Conservation (phyloP, 2,888 invertebrate species). For the Glaucopsyche alexis region DNA sequence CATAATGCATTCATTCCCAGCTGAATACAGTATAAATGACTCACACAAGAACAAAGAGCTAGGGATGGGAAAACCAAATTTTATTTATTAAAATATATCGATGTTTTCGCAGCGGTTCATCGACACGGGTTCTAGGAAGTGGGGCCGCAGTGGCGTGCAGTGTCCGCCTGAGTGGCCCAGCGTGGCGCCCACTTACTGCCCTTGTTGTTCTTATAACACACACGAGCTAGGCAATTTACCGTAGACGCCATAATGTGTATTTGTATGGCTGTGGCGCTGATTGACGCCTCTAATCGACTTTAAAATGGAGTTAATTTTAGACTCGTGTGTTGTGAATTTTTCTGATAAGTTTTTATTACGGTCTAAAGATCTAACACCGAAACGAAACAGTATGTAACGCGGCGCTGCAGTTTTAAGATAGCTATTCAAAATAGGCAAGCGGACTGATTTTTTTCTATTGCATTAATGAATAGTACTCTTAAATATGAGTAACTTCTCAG, state of each 20-base stretch:
- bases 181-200: conserved; percentile 49
- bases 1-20: not conserved
- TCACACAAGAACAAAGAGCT: conserved; percentile 20
- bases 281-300: conserved; percentile 7
- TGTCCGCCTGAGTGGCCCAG: conserved; percentile 53
- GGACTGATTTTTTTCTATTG: too few species aligned
- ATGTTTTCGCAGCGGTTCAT: conserved; percentile 48
- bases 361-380: not conserved
- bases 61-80: conserved; percentile 41
- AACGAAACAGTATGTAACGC: too few species aligned
- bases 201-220: conserved; percentile 33
- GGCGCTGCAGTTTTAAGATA: too few species aligned
- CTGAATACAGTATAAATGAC: not conserved
- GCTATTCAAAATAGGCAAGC: too few species aligned
- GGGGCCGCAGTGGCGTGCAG: conserved; percentile 49
- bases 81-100: conserved; percentile 44
- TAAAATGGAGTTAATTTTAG: not conserved
- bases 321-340: too few species aligned
- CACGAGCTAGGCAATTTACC: conserved; percentile 31
- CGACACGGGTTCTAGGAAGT: conserved; percentile 58
- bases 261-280: conserved; percentile 29
- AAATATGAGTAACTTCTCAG: too few species aligned
- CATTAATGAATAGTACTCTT: too few species aligned
- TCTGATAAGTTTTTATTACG: not conserved
- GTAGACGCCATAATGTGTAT: conserved; percentile 31